Base-by-base conservation (phyloP, 2,888 invertebrate species). In the Drosophila nr. fundita region DNA sequence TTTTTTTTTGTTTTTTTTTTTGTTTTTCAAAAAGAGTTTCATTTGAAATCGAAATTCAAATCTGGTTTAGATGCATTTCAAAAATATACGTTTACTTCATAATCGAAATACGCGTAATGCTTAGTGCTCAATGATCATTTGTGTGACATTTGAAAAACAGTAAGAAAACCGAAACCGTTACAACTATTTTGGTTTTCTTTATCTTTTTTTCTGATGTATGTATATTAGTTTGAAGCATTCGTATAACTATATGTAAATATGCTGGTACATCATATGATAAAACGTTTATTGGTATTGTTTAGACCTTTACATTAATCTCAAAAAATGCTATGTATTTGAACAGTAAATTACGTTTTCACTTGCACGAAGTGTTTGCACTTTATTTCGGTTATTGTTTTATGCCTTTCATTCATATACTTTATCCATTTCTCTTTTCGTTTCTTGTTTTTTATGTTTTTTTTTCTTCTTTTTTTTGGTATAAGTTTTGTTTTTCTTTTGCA, bases 251-350 rank as follows among this genome's bases (percentile, higher is more conserved):
- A 76, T 87, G 71, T 73, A 74, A 85, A 78, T 70, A 81, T 85
- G 78, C 73, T 82, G 82, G 64, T 78, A 78, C 72, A 71, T 73
- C 81, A 80, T 82, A 78, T 82, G 70, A 68, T 80, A 82, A 79
- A 82, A 71, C 64, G 79, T 80, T 73, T 73, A 76, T 81, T 79
- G 81, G 63, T 73, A 77, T 83, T 73, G 67, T 71, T 76, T 72
- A 64, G 67, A 73, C 68, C 73, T 76, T 68, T 73, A 70, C 45
- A 69, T 76, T 72, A 68, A 65, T 82, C 79, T 80, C 82, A 90
- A 90, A 90, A 89, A 90, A 90, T 90, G 91, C 91, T 89, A 87
- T 90, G 80, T 90, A 87, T 91, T 91, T 91, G 91, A 91, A 91
- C 91, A 92, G 92, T 91, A 78, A 84, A 91, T 92, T 92, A 86